Percentiles rank a stretch among this genome's conserved stretches.
Conservation (phyloP, 2,797 vertebrate species). For the Lepilemur septentrionalis region DNA sequence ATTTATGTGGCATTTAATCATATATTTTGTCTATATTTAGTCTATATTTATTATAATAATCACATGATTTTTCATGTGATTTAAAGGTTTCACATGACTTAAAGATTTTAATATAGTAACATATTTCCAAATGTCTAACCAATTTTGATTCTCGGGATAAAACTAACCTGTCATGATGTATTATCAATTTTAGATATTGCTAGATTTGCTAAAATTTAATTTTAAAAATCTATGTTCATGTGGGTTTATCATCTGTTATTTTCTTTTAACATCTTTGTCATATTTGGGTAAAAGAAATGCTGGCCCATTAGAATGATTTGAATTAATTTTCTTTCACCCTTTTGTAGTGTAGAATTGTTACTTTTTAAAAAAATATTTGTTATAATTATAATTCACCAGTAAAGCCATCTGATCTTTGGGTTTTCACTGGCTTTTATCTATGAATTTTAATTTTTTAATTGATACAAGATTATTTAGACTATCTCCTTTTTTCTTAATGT, state of each 20-base stretch:
- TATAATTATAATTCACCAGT: not conserved
- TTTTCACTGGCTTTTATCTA: not conserved
- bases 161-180: not conserved
- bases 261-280: not conserved
- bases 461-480: not conserved
- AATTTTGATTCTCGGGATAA: not conserved
- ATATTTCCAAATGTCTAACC: not conserved
- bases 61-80: not conserved
- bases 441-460: not conserved
- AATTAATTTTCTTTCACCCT: not conserved
- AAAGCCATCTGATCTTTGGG: not conserved
- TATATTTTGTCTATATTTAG: not conserved
- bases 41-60: not conserved
- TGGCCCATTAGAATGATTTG: not conserved
- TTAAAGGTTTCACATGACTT: not conserved
- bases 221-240: not conserved
- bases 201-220: not conserved
- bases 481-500: not conserved
- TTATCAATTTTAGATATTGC: not conserved
- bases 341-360: not conserved
- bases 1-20: not conserved
- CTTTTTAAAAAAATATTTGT: not conserved
- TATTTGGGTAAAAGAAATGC: not conserved
- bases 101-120: not conserved
- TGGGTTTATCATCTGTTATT: not conserved